Evolutionary conservation across 53 echinoderm and acorn worm species (phyloP), one percentile per base, ranked within the genome.

Genomic region (Stichopus horrens): DNA sequence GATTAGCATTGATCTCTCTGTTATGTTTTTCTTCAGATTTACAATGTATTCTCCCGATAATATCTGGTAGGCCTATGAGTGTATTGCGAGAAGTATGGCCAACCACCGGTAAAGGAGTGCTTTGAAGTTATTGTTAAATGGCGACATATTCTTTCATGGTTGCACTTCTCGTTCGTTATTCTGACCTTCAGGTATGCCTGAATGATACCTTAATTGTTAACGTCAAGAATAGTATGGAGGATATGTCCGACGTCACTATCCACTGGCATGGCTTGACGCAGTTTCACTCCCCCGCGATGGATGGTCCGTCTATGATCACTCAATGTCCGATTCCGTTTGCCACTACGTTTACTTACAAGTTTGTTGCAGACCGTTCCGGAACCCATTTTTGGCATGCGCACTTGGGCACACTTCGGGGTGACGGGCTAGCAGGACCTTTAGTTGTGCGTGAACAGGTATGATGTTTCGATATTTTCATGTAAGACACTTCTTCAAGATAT

Each of bases 231-330:
- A 51, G 83, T 37, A 19, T 96, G 76, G 76, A 57, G 9, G 93
- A 95, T 77, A 79, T 92, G 5, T 93, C 93, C 22, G 95, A 93
- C 2, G 86, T 93, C 4, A 90, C 89, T 20, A 93, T 96, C 21
- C 96, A 96, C 53, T 96, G 95, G 95, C 96, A 96, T 16, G 96
- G 96, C 4, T 74, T 91, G 18, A 93, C 92, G 23, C 92, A 95
- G 78, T 74, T 74, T 37, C 86, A 57, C 52, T 89, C 87, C 4
- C 96, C 92, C 6, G 90, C 93, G 77, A 96, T 96, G 96, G 96
- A 96, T 71, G 96, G 96, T 5, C 91, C 93, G 5, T 82, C 93
- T 16, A 92, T 93, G 86, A 86, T 96, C 54, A 96, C 96, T 9
- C 96, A 96, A 79, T 95, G 96, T 76, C 88, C 95, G 8, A 93